Base-by-base conservation (phyloP, 2,888 invertebrate genomes). In the Himalopsyche tibetana region DNA sequence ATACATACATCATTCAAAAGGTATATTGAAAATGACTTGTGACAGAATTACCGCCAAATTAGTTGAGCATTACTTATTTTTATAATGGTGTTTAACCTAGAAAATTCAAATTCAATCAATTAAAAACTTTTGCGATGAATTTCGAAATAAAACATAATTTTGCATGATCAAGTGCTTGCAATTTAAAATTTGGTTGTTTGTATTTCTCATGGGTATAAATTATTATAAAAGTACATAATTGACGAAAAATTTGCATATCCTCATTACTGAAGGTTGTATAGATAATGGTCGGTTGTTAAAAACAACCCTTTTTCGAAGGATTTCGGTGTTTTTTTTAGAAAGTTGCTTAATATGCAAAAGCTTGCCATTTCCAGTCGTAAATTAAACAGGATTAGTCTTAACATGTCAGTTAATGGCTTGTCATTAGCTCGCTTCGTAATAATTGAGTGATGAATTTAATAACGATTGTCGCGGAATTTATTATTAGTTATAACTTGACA, bases 291-390 rank as follows among this genome's bases (percentile, higher is more conserved):
- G 63, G 63, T 28, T 51, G 45, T 81, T 40, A 40, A 81, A 81
- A 51, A 45, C 51, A 81, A 81, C 81, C 81, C 81, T 8, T 81
- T 81, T 45, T 51, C 28, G 45, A 45, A 38, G 42, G 38, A 40
- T 80, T 40, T 80, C 38, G 74, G 80, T 80, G 42, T 80, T 80
- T 80, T 80, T 80, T 80, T 80, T 80, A 80, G 80, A 80, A 80
- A 80, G 80, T 80, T 80, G 80, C 17, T 42, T 40, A 80, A 80
- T 80, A 80, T 80, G 80, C 80, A 80, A 80, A 80, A 40, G 63
- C 63, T 63, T 63, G 63, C 63, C 63, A 63, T 63, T 81, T 81
- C 12, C n/a, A 28, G 51, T 81, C 81, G 51, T 81, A 81, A 81
- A 81, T 81, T 45, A 45, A 51, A 28, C n/a, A 81, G 81, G 81